Evolutionary conservation across 2,797 vertebrate species (phyloP), one percentile per base, ranked within the genome.

Genomic region (Phoeniculus purpureus): DNA sequence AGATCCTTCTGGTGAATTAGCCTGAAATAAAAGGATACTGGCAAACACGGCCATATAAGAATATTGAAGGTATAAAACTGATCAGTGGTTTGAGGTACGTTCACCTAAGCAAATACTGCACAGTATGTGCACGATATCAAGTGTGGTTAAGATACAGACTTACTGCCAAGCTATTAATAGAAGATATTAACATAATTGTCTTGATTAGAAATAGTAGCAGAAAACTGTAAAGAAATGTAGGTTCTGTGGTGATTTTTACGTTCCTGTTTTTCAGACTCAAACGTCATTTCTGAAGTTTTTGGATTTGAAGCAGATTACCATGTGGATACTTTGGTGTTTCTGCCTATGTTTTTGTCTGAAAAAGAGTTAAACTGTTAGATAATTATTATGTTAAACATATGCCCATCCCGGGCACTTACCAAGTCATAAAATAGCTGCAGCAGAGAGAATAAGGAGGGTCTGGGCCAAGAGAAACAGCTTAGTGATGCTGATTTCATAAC

Each of bases 301-400:
- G 22, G 9, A 75, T 80, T 79, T 58, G 52, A 43, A 89, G n/a
- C 40, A 52, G 34, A 85, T 43, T 47, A 48, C 4, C n/a, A n/a
- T 43, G 85, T 68, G 34, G 43, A 5, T 65, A 71, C 23, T 81
- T 78, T 73, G 7, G 34, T 61, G 90, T 31, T 62, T 86, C 21
- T 45, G n/a, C 23, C 47, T 79, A 72, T 21, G 52, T 96, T 98
- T 97, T 97, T 97, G 97, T 97, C 98, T 98, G 98, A 98, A 97
- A 97, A 98, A 96, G 92, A 92, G 97, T 97, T 97, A 64, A 93
- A 95, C 78, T 93, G 83, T 94, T 82, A 92, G 90, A 66, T 76
- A 92, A 96, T 95, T 73, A 97, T 97, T 75, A 91, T 93, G 94
- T 97, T 97, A 97, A 90, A 81, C 79, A 74, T 70, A 15, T 91